Evolutionary conservation across 1,140 invertebrate genomes (phyloP).

Genomic region (Drosophila bocqueti): DNA sequence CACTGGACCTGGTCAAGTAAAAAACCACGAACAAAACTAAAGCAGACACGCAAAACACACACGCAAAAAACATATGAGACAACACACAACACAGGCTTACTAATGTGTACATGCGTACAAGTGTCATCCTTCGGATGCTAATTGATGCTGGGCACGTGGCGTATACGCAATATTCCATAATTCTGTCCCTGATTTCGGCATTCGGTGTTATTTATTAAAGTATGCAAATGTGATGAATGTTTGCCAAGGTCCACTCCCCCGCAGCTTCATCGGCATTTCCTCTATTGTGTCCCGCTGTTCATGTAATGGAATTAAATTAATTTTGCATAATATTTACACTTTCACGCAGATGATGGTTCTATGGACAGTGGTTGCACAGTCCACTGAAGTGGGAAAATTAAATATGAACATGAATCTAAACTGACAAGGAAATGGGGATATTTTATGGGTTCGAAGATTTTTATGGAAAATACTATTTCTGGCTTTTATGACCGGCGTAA

Average conservation of each 20-base stretch:
- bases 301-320: slow-evolving; percentile 40
- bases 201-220: slow-evolving; percentile 31
- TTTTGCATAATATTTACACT: slow-evolving; percentile 36
- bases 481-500: neutral
- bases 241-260: slow-evolving; percentile 17
- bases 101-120: neutral
- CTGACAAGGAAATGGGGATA: neutral
- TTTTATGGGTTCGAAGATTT: no score
- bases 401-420: neutral
- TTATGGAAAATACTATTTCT: no score
- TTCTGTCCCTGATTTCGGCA: slow-evolving; percentile 20
- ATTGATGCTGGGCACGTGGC: slow-evolving; percentile 42
- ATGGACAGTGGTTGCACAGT: slow-evolving; percentile 2
- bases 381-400: no score
- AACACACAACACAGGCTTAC: no score
- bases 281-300: neutral
- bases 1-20: slow-evolving; percentile 1
- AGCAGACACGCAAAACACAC: no score
- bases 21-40: neutral
- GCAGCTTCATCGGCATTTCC: neutral
- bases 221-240: slow-evolving; percentile 44
- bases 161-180: slow-evolving; percentile 14
- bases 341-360: slow-evolving; percentile 8
- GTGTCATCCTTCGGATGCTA: slow-evolving; percentile 19
- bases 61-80: neutral